phyloP scores from a whole-genome alignment of 2,888 invertebrate species.

The Plebejus argus region DNA sequence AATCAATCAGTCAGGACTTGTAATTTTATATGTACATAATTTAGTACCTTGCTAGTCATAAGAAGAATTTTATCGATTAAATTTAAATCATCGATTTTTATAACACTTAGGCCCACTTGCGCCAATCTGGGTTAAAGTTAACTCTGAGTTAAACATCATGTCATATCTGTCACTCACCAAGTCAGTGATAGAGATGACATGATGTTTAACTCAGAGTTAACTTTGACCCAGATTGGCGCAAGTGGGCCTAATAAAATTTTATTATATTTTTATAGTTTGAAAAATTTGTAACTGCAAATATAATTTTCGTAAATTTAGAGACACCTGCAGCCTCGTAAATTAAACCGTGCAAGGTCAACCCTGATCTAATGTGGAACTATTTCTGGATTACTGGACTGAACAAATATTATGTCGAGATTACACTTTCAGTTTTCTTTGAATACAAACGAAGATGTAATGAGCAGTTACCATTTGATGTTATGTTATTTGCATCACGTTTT shows the following conservation, averaged over 20 bases:
- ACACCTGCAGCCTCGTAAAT: conserved; percentile 16
- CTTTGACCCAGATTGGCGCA: too few species aligned
- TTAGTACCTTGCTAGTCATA: background rate
- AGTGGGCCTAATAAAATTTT: background rate
- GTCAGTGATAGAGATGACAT: too few species aligned
- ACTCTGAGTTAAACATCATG: too few species aligned
- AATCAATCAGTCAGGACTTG: too few species aligned
- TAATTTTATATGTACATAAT: too few species aligned
- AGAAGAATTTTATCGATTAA: background rate
- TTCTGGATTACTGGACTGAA: conserved; percentile 16
- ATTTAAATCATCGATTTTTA: background rate
- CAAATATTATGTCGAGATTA: conserved; percentile 40
- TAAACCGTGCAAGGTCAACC: background rate
- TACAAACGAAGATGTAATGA: background rate
- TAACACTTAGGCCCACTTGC: too few species aligned
- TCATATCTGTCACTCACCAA: too few species aligned
- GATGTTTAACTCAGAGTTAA: too few species aligned
- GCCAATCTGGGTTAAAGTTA: too few species aligned
- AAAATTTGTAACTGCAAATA: conserved; percentile 6
- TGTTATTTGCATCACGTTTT: too few species aligned
- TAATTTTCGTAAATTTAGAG: conserved; percentile 11
- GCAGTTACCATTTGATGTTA: too few species aligned
- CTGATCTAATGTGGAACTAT: conserved; percentile 9
- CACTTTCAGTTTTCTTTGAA: conserved; percentile 46
- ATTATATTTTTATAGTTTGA: background rate